A percentile compares a stretch with the other conserved stretches of the same genome.
Conservation (phyloP, 2,888 invertebrate species). For the Hymenopus coronatus region DNA sequence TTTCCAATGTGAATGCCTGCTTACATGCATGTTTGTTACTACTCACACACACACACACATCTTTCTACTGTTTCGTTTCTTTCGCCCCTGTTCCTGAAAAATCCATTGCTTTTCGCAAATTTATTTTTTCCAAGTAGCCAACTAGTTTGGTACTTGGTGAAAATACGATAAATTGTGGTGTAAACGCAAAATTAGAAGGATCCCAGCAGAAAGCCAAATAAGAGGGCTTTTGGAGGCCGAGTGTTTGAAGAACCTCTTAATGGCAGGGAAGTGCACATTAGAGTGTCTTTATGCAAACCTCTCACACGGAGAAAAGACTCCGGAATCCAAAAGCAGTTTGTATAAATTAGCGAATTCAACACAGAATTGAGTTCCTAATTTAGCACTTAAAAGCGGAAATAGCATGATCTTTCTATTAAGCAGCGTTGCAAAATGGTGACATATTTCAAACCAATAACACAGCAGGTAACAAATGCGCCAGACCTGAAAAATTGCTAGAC, state of each 20-base stretch:
- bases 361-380: neutral
- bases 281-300: neutral
- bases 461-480: neutral
- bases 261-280: neutral
- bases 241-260: neutral
- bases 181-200: neutral
- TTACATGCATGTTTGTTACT: too few relatives aligned
- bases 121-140: too few relatives aligned
- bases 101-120: too few relatives aligned
- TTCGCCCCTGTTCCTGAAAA: too few relatives aligned
- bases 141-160: too few relatives aligned
- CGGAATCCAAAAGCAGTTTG: neutral
- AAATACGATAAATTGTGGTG: too few relatives aligned
- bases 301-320: neutral
- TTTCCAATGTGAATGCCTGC: too few relatives aligned
- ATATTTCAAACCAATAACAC: neutral
- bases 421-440: neutral
- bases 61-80: too few relatives aligned
- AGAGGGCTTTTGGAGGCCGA: neutral
- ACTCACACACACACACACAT: too few relatives aligned
- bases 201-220: neutral
- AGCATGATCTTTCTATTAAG: neutral
- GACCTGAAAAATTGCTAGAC: neutral
- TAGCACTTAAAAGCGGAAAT: neutral
- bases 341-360: neutral